Percentiles rank a stretch among this genome's conserved stretches.
Conservation (phyloP, 1,140 invertebrate genomes). For the Calliphora vicina region DNA sequence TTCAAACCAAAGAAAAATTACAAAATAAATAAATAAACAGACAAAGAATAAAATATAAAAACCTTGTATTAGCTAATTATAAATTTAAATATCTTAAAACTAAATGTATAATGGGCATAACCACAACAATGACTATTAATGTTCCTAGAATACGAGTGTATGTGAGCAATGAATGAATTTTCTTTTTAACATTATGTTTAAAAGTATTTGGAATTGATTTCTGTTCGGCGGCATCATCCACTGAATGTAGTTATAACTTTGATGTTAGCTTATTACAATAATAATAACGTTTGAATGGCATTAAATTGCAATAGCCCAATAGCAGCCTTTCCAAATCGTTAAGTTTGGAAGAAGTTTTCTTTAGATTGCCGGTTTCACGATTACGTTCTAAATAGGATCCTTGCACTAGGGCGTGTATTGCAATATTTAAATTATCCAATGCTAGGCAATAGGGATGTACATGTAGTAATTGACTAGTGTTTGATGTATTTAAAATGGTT, state of each 20-base stretch:
- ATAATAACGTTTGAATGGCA: constrained; percentile 58
- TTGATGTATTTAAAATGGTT: constrained; percentile 47
- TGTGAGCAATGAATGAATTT: constrained; percentile 21
- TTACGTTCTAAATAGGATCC: constrained; percentile 47
- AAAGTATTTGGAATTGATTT: neutral
- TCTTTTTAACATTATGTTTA: neutral
- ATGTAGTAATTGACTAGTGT: constrained; percentile 48
- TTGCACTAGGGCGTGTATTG: constrained; percentile 55
- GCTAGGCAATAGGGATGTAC: constrained; percentile 71
- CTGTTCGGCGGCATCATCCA: neutral
- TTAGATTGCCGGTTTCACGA: constrained; percentile 49
- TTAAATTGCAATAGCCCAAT: constrained; percentile 54
- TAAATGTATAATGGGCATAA: constrained; percentile 32
- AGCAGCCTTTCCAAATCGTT: constrained; percentile 48
- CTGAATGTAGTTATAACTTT: constrained; percentile 55
- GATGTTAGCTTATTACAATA: constrained; percentile 42
- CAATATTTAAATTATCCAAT: constrained; percentile 65
- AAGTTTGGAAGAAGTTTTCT: constrained; percentile 33
- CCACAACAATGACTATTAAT: constrained; percentile 37
- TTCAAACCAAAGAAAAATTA: neutral
- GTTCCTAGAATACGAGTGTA: constrained; percentile 32
- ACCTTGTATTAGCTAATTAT: neutral
- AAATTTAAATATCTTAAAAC: constrained; percentile 28
- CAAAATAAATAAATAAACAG: neutral
- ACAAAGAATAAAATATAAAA: neutral